Conservation (phyloP, 1,140 invertebrate genomes). For the Trachymyrmex septentrionalis region DNA sequence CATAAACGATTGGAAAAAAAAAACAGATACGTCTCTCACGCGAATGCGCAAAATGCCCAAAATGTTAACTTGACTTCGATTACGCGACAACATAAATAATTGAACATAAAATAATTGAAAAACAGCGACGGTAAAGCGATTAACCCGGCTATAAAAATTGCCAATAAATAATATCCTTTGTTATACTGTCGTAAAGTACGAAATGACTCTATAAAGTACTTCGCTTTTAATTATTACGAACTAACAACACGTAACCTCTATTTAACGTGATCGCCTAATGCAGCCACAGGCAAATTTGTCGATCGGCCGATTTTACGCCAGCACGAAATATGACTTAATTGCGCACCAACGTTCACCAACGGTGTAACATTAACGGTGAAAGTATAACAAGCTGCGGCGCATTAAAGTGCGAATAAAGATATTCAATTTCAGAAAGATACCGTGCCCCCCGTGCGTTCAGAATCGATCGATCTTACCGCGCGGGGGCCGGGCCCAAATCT, state of each 20-base stretch:
- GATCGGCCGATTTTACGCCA: slow-evolving; percentile 44
- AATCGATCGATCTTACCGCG: slow-evolving; percentile 57
- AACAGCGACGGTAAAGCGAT: too few species aligned
- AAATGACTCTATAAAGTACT: slow-evolving; percentile 43
- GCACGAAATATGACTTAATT: slow-evolving; percentile 51
- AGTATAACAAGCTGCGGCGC: slow-evolving; percentile 1
- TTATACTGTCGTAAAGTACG: slow-evolving; percentile 29
- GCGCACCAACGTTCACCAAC: too few species aligned
- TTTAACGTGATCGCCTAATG: slow-evolving; percentile 31
- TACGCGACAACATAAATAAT: background rate
- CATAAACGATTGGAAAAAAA: background rate
- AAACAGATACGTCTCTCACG: background rate
- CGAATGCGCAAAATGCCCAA: background rate
- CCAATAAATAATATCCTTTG: background rate
- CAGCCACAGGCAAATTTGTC: slow-evolving; percentile 3
- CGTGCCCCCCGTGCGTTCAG: background rate
- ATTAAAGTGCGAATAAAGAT: slow-evolving; percentile 45
- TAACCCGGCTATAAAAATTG: slow-evolving; percentile 33
- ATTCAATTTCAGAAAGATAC: slow-evolving; percentile 44
- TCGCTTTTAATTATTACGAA: slow-evolving; percentile 35
- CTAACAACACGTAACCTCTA: background rate
- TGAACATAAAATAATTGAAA: too few species aligned
- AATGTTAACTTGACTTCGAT: background rate
- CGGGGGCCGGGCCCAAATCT: slow-evolving; percentile 41
- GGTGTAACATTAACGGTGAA: slow-evolving; percentile 1